phyloP scores from a whole-genome alignment of 2,888 invertebrate species.

The Silvanus unidentatus region DNA sequence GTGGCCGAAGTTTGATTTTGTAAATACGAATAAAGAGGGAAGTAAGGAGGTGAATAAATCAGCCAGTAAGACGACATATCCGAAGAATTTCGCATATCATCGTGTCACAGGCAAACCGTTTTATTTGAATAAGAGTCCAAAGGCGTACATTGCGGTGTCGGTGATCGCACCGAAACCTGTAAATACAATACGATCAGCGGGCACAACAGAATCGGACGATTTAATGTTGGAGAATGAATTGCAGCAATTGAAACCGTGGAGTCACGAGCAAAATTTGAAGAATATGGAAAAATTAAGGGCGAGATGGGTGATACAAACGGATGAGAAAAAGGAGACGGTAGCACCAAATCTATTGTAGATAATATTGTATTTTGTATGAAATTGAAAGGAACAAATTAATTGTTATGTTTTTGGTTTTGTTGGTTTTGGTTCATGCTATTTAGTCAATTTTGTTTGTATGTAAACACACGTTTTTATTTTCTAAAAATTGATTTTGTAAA shows the following conservation, averaged over 20 bases:
- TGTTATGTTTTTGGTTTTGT: no score
- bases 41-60: constrained; percentile 9
- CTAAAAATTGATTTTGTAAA: no score
- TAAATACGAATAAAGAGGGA: constrained; percentile 17
- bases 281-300: constrained; percentile 39
- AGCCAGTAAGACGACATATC: constrained; percentile 31
- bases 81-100: constrained; percentile 44
- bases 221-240: constrained; percentile 41
- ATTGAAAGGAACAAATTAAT: background rate
- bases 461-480: no score
- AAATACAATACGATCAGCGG: constrained; percentile 15
- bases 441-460: no score
- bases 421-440: no score
- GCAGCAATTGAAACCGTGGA: constrained; percentile 44
- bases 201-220: constrained; percentile 28
- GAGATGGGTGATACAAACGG: constrained; percentile 37
- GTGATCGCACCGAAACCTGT: constrained; percentile 42
- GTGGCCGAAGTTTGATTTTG: constrained; percentile 31
- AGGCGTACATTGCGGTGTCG: constrained; percentile 45
- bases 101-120: constrained; percentile 42
- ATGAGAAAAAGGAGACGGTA: constrained; percentile 11
- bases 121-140: constrained; percentile 39
- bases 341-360: constrained; percentile 6
- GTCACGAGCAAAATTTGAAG: constrained; percentile 37
- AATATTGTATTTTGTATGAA: constrained; percentile 1